These are phyloP conservation scores for Eupithecia tripunctaria DNA, from an alignment of 2,888 invertebrate species.

Conservation along the genomic window DNA sequence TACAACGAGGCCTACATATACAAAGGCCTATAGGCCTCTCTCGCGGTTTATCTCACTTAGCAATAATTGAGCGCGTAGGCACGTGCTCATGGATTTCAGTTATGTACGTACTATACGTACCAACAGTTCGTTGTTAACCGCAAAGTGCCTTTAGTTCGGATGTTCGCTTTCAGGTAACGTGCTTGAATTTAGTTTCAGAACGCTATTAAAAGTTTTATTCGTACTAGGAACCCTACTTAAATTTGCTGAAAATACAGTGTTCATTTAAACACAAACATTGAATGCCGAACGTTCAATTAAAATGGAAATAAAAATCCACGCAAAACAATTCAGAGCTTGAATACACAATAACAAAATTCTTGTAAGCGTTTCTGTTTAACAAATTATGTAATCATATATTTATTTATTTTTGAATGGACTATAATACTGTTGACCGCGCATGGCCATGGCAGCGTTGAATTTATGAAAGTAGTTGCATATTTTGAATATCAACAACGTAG, in stretches of 20 bases:
- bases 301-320: conserved; percentile 42
- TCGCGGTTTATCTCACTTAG: conserved; percentile 10
- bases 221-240: neutral
- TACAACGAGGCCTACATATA: neutral
- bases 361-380: neutral
- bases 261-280: conserved; percentile 18
- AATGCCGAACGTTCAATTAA: conserved; percentile 28
- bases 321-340: conserved; percentile 31
- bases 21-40: neutral
- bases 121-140: neutral
- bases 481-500: no score
- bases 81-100: neutral
- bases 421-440: no score
- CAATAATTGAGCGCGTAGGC: conserved; percentile 2
- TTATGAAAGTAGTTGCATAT: no score
- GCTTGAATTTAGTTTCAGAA: neutral
- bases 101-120: neutral
- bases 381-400: neutral
- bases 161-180: conserved; percentile 1
- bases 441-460: no score
- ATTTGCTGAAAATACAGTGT: neutral
- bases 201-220: neutral
- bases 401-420: no score
- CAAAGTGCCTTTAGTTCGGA: conserved; percentile 2
- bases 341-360: conserved; percentile 38